A percentile compares a stretch with the other conserved stretches of the same genome.
Conservation (phyloP, 2,113 vertebrate genomes). For the Bufo bufo region DNA sequence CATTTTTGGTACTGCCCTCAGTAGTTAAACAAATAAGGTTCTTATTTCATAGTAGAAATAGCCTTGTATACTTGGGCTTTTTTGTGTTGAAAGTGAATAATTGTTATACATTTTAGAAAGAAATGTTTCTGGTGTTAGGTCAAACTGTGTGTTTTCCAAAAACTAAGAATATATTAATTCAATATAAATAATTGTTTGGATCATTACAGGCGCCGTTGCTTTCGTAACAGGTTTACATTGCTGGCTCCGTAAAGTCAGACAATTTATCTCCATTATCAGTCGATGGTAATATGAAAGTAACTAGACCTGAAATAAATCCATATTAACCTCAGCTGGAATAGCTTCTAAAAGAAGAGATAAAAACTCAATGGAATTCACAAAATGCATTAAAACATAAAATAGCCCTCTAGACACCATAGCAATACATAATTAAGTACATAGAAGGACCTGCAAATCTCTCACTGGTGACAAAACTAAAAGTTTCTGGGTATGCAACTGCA, state of each 20-base stretch:
- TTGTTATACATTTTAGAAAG: neutral
- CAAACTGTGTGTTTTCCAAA: neutral
- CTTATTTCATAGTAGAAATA: neutral
- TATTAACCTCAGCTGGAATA: slow-evolving; percentile 61
- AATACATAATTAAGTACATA: slow-evolving; percentile 57
- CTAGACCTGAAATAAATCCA: slow-evolving; percentile 61
- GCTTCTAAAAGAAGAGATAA: slow-evolving; percentile 54
- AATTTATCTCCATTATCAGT: slow-evolving; percentile 69
- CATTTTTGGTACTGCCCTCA: neutral
- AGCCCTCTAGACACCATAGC: neutral
- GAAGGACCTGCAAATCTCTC: slow-evolving; percentile 53
- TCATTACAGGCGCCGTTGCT: slow-evolving; percentile 57
- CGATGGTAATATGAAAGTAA: slow-evolving; percentile 58
- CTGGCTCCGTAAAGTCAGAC: slow-evolving; percentile 61
- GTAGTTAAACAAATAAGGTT: neutral
- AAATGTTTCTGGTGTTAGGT: neutral
- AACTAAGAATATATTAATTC: slow-evolving; percentile 60
- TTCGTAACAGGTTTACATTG: slow-evolving; percentile 54
- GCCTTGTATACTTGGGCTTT: neutral
- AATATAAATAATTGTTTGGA: slow-evolving; percentile 64
- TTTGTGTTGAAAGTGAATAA: neutral
- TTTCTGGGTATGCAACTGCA: slow-evolving; percentile 52
- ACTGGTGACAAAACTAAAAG: slow-evolving; percentile 53
- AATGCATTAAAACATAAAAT: slow-evolving; percentile 60
- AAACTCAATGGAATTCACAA: slow-evolving; percentile 58